Evolutionary conservation across 2,797 vertebrate species (phyloP).

Genomic region (Hydrolagus colliei): DNA sequence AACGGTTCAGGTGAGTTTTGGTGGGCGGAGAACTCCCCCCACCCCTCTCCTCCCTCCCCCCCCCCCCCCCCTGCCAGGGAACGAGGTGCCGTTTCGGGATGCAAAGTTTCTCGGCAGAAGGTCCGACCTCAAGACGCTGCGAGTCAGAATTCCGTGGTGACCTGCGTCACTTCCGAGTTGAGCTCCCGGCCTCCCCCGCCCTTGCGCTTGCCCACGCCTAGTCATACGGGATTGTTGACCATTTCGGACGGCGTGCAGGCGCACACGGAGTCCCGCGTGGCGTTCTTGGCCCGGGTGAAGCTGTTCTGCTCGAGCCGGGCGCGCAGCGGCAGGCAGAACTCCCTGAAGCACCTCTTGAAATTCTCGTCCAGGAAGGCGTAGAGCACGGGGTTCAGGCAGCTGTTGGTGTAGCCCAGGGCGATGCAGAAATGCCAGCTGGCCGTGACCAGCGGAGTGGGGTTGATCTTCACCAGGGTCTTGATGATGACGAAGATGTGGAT

Average conservation of each 20-base stretch:
- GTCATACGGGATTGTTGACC: slow-evolving; percentile 67
- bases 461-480: slow-evolving; percentile 76
- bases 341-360: slow-evolving; percentile 89
- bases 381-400: slow-evolving; percentile 90
- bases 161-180: slow-evolving; percentile 66
- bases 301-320: slow-evolving; percentile 62
- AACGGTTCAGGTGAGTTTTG: too few species aligned
- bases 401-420: slow-evolving; percentile 91
- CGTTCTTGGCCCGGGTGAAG: slow-evolving; percentile 68
- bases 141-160: slow-evolving; percentile 67
- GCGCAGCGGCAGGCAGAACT: slow-evolving; percentile 79
- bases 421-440: slow-evolving; percentile 92
- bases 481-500: slow-evolving; percentile 96
- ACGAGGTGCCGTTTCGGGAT: too few species aligned
- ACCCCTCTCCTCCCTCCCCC: too few species aligned
- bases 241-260: slow-evolving; percentile 61
- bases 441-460: slow-evolving; percentile 73
- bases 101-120: neutral
- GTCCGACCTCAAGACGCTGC: neutral
- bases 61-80: too few species aligned
- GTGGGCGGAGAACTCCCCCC: too few species aligned
- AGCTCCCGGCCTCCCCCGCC: slow-evolving; percentile 49
- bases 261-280: slow-evolving; percentile 62
- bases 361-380: slow-evolving; percentile 95
- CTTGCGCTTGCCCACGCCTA: slow-evolving; percentile 52